Evolutionary conservation across 2,888 invertebrate species (phyloP).

Genomic region (Anarsia innoxiella): DNA sequence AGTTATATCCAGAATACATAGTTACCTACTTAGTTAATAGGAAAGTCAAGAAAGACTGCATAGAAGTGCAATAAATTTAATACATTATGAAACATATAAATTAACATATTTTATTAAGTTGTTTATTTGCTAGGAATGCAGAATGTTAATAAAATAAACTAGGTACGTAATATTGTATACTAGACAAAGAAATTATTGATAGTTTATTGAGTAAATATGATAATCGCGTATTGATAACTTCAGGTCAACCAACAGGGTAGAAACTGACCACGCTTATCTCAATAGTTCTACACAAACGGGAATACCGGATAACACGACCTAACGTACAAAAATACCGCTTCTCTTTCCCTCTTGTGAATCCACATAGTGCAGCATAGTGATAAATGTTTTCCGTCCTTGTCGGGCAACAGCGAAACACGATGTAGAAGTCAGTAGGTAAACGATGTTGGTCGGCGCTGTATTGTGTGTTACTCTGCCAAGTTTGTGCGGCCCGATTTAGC

Average conservation of each 20-base stretch:
- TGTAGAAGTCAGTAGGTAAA: slow-evolving; percentile 20
- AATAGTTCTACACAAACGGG: slow-evolving; percentile 55
- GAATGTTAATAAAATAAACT: no score
- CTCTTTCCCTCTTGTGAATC: slow-evolving; percentile 35
- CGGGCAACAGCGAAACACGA: slow-evolving; percentile 27
- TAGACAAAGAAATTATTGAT: no score
- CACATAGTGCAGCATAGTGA: slow-evolving; percentile 19
- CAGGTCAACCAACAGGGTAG: slow-evolving; percentile 55
- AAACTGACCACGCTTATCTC: slow-evolving; percentile 39
- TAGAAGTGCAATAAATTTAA: no score
- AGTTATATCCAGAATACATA: no score
- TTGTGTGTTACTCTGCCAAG: slow-evolving; percentile 53
- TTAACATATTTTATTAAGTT: no score
- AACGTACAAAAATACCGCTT: slow-evolving; percentile 31
- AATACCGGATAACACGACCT: slow-evolving; percentile 56
- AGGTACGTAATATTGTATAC: no score
- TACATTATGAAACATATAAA: no score
- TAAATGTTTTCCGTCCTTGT: slow-evolving; percentile 33
- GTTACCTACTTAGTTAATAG: no score
- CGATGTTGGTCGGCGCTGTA: slow-evolving; percentile 34
- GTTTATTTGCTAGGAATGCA: no score
- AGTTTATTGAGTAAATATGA: no score
- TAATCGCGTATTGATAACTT: no score
- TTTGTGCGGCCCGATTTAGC: slow-evolving; percentile 35
- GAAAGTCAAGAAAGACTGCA: no score